These are phyloP conservation scores for Accipiter cooperii DNA, from an alignment of 2,113 vertebrate species.

Conservation along the genomic window DNA sequence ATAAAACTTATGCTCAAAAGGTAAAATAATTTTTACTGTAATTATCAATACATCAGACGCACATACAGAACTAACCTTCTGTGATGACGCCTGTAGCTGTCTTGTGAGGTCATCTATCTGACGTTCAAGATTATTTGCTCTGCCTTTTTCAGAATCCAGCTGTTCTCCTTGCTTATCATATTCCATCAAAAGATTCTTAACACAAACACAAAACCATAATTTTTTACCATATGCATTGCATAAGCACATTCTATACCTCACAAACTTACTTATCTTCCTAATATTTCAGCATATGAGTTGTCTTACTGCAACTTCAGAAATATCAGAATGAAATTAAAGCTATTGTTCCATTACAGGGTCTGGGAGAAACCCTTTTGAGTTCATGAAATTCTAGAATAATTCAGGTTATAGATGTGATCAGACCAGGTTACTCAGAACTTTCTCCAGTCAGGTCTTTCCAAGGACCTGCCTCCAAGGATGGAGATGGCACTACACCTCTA, in stretches of 20 bases:
- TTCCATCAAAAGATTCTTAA: constrained; percentile 89
- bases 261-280: neutral
- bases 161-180: constrained; percentile 91
- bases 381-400: neutral
- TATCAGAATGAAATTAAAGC: neutral
- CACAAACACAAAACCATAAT: neutral
- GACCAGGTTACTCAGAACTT: neutral
- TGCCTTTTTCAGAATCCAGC: constrained; percentile 86
- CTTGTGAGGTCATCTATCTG: constrained; percentile 84
- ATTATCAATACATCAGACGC: neutral
- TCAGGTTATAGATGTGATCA: neutral
- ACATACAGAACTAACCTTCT: constrained; percentile 75
- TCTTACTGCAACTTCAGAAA: neutral
- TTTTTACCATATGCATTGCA: neutral
- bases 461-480: neutral
- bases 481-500: neutral
- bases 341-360: neutral
- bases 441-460: neutral
- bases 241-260: neutral
- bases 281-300: neutral
- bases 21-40: neutral
- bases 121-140: constrained; percentile 78
- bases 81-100: constrained; percentile 76
- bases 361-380: neutral
- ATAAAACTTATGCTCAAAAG: neutral